Base-by-base conservation (phyloP, 1,140 invertebrate species). In the Vanessa atalanta region DNA sequence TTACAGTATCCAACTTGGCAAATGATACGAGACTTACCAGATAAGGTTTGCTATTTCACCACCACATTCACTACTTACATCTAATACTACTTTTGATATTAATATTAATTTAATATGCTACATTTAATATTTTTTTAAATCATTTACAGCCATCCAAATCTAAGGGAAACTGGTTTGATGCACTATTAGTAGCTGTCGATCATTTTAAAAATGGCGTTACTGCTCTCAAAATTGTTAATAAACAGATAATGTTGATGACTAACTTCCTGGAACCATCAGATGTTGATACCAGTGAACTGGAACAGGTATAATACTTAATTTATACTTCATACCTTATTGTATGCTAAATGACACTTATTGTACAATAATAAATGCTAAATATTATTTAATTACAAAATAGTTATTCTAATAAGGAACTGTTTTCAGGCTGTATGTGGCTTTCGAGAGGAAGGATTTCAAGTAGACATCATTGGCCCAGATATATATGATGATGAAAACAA, bases 191-290 rank as follows among this genome's bases (percentile, higher is more conserved):
- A 11, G 92, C 91, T 64, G 88, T 85, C 20, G 84, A 92, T 69
- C 87, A 87, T 70, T 86, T 90, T 20, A 84, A 87, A 63, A 88
- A 84, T 84, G 83, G 81, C 61, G 47, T 81, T 15, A 71, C 50
- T 48, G 78, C 73, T 50, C 71, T 82, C 0, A 92, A 92, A 70
- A 83, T 90, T 15, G 48, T 70, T 57, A 83, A 78, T 51, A 93
- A 88, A 71, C 89, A 93, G 71, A 88, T 93, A 50, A 88, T 93
- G 69, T 70, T 93, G 20, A 85, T 93, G 79, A 92, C 93, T 7
- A 93, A 93, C 74, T 93, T 93, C 74, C 70, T 85, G 72, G 76
- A 77, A 67, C 75, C 81, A 65, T 85, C 85, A 9, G 68, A 83
- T 23, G 51, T 83, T 63, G 81, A 84, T 12, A 70, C 72, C 11